Conservation (phyloP, 2,113 vertebrate species). For the Mola mola region DNA sequence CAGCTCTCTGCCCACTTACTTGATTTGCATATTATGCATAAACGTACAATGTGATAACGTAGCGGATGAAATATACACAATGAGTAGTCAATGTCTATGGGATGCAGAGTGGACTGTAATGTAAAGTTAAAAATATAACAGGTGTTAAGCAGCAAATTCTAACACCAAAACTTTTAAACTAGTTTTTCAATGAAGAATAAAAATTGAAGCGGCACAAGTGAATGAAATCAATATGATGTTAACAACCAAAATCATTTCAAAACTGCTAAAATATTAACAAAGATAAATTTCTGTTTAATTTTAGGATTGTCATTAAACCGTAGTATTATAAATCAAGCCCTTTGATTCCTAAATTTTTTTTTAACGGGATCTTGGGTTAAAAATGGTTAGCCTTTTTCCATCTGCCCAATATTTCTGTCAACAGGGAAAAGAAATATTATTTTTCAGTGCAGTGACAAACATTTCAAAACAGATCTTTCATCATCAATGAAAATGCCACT, state of each 20-base stretch:
- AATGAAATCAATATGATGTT: not conserved
- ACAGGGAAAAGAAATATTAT: not conserved
- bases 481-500: no score
- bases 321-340: no score
- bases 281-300: no score
- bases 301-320: no score
- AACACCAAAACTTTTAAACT: not conserved
- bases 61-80: conserved; percentile 39
- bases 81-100: not conserved
- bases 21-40: conserved; percentile 50
- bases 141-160: conserved; percentile 5
- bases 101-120: conserved; percentile 13
- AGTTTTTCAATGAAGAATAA: not conserved
- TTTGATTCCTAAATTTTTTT: no score
- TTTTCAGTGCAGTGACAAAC: not conserved
- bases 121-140: conserved; percentile 6
- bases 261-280: no score
- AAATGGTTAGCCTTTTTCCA: no score
- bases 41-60: conserved; percentile 42
- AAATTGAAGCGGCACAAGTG: not conserved
- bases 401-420: no score
- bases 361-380: no score
- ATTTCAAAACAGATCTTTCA: not conserved
- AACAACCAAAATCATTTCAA: not conserved
- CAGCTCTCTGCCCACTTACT: conserved; percentile 32